Percentiles rank a stretch among this genome's conserved stretches.
phyloP scores from a whole-genome alignment of 2,888 invertebrate species.

The Mycalesis mineus region DNA sequence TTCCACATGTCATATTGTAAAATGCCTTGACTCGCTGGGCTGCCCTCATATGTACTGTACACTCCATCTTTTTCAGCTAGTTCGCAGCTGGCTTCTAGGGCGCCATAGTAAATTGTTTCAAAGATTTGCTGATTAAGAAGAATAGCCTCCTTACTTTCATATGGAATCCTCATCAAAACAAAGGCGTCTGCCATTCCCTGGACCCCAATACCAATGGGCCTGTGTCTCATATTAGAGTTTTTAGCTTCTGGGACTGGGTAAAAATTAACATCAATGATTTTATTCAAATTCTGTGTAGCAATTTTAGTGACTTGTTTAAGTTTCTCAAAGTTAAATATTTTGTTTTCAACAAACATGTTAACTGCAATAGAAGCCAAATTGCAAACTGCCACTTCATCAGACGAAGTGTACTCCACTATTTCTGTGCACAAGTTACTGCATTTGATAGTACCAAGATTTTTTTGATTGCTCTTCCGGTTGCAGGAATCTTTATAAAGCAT shows the following conservation, averaged over 20 bases:
- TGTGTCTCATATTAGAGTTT: conserved; percentile 90
- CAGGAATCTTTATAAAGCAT: conserved; percentile 98
- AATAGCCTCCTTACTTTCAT: conserved; percentile 91
- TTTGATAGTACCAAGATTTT: conserved; percentile 98
- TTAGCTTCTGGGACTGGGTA: conserved; percentile 95
- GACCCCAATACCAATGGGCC: conserved; percentile 95
- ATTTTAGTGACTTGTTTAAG: conserved; percentile 92
- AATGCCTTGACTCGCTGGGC: conserved; percentile 96
- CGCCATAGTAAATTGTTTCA: conserved; percentile 98
- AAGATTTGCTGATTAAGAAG: conserved; percentile 96
- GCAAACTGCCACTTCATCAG: conserved; percentile 97
- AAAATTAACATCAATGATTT: conserved; percentile 96
- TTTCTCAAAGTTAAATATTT: conserved; percentile 91
- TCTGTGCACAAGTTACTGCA: conserved; percentile 99
- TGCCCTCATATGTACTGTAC: conserved; percentile 94
- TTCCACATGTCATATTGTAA: conserved; percentile 99
- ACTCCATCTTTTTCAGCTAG: conserved; percentile 89
- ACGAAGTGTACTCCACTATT: conserved; percentile 94
- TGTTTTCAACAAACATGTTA: conserved; percentile 93
- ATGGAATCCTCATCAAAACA: conserved; percentile 94
- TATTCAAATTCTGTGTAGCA: conserved; percentile 94
- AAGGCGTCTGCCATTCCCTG: conserved; percentile 99
- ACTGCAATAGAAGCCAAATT: conserved; percentile 98
- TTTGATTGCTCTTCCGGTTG: conserved; percentile 97
- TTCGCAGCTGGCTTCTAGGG: conserved; percentile 97